A percentile compares a stretch with the other conserved stretches of the same genome.
Conservation (phyloP, 2,797 vertebrate species). For the Psittacula echo region DNA sequence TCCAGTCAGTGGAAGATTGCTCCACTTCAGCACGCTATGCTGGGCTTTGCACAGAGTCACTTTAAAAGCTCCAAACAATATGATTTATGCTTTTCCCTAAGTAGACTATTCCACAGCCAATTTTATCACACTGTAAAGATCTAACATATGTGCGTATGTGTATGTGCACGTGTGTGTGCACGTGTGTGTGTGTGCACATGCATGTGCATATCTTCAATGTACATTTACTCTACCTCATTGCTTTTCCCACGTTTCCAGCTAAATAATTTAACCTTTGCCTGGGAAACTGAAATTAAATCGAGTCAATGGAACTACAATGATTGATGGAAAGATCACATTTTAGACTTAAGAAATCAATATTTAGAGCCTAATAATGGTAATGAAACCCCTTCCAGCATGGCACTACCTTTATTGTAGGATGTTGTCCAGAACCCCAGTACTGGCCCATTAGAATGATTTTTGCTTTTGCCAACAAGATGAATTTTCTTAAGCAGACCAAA, state of each 20-base stretch:
- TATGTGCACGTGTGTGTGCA: no score
- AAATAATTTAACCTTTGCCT: neutral
- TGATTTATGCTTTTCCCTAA: neutral
- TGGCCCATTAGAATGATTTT: neutral
- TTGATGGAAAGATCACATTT: neutral
- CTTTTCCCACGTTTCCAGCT: neutral
- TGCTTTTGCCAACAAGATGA: neutral
- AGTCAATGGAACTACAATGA: neutral
- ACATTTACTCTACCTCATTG: neutral
- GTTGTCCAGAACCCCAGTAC: neutral
- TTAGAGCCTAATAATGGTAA: neutral
- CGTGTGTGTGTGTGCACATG: no score
- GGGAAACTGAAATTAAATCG: neutral
- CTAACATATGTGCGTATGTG: fast-evolving
- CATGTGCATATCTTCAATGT: fast-evolving
- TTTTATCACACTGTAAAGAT: neutral
- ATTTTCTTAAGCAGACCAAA: neutral
- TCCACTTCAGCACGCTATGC: neutral
- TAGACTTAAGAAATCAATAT: neutral
- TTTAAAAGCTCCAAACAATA: neutral
- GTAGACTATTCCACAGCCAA: neutral
- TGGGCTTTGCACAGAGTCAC: neutral
- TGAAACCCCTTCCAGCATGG: neutral
- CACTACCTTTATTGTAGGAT: neutral
- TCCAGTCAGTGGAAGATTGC: neutral